phyloP scores from a whole-genome alignment of 2,797 vertebrate genomes.

The Morus bassanus region DNA sequence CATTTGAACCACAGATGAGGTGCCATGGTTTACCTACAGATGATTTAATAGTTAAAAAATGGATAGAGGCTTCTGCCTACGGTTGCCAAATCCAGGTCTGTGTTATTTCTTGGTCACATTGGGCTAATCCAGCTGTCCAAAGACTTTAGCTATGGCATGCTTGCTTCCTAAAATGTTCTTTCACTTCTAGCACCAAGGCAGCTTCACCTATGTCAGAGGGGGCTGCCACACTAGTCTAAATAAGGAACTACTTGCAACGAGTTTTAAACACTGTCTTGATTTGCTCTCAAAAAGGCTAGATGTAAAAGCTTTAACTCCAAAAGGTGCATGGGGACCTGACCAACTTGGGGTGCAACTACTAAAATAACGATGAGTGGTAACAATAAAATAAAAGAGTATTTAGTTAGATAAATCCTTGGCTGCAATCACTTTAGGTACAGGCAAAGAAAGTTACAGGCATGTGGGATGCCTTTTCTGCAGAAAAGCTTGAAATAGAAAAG shows the following conservation, averaged over 20 bases:
- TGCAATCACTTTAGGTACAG: neutral
- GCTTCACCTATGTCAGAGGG: neutral
- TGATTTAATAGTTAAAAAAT: neutral
- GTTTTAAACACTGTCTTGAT: neutral
- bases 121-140: neutral
- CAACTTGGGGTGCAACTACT: neutral
- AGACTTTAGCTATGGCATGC: neutral
- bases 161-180: neutral
- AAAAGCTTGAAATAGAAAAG: constrained; percentile 54
- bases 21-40: neutral
- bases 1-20: neutral
- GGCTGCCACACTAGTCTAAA: neutral
- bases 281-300: neutral
- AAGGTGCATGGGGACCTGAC: neutral
- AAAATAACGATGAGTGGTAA: neutral
- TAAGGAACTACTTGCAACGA: neutral
- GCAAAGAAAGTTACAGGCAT: constrained; percentile 1
- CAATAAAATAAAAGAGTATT: neutral
- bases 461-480: constrained; percentile 47
- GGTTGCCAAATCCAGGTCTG: neutral
- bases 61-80: neutral
- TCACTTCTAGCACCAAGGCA: neutral
- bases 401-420: neutral
- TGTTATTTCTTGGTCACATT: neutral
- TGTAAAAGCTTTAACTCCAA: neutral